These are phyloP conservation scores for Lasius platythorax DNA, from an alignment of 2,888 invertebrate species.

Conservation along the genomic window DNA sequence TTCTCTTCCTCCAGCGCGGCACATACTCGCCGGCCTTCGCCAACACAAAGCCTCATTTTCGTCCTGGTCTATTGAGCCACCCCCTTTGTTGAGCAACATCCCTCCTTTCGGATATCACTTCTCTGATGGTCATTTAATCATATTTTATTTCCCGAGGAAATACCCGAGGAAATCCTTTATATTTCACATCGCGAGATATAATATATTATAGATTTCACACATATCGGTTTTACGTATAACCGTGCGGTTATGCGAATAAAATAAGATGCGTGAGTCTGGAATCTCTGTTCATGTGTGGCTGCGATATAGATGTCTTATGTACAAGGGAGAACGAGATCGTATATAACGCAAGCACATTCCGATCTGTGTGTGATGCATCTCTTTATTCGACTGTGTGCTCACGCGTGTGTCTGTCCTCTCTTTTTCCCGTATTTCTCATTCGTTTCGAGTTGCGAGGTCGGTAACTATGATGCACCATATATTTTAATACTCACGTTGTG, in stretches of 20 bases:
- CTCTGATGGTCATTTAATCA: conserved; percentile 53
- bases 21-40: conserved; percentile 47
- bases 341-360: conserved; percentile 12
- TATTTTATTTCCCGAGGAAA: conserved; percentile 43
- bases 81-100: conserved; percentile 52
- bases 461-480: conserved; percentile 66
- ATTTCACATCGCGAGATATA: conserved; percentile 28
- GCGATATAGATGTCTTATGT: neutral
- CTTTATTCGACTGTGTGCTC: conserved; percentile 5
- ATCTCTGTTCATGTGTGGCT: neutral
- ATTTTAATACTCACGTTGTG: conserved; percentile 74
- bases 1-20: conserved; percentile 34
- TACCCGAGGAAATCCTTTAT: conserved; percentile 30
- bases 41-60: conserved; percentile 54
- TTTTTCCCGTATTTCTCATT: conserved; percentile 18
- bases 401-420: neutral
- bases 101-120: conserved; percentile 55
- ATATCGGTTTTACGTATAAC: neutral
- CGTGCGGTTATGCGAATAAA: neutral
- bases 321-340: neutral
- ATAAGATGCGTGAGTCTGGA: conserved; percentile 6
- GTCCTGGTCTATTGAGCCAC: conserved; percentile 46
- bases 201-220: conserved; percentile 26
- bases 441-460: conserved; percentile 35
- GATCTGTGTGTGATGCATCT: conserved; percentile 16